Percentiles rank a stretch among this genome's conserved stretches.
These are phyloP conservation scores for Pseudeuparius sepicola DNA, from an alignment of 2,888 invertebrate species.

Conservation along the genomic window DNA sequence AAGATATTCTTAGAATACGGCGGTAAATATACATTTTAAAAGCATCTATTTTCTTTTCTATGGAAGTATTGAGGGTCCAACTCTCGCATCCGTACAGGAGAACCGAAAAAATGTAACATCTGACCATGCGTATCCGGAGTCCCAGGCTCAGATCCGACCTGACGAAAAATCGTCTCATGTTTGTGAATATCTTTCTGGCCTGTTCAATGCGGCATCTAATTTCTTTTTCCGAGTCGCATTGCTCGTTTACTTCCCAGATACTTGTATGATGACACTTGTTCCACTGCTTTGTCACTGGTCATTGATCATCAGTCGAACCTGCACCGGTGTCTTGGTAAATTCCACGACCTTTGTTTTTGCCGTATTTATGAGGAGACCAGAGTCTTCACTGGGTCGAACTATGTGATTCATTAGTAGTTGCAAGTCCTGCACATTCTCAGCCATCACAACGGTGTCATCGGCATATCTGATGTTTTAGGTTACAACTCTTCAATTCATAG, in stretches of 20 bases:
- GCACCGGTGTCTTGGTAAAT: background rate
- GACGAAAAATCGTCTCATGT: constrained; percentile 3
- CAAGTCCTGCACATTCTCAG: background rate
- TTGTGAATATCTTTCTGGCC: background rate
- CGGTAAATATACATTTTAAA: constrained; percentile 5
- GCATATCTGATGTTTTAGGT: too few relatives aligned
- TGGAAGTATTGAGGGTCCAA: constrained; percentile 4
- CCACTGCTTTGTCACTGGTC: background rate
- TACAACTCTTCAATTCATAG: too few relatives aligned
- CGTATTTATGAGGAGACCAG: background rate
- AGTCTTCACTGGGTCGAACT: background rate
- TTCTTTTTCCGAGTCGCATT: background rate
- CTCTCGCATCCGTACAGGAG: constrained; percentile 7
- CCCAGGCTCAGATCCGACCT: constrained; percentile 5
- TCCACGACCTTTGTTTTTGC: background rate
- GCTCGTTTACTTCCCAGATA: background rate
- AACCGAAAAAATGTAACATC: constrained; percentile 5
- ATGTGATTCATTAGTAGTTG: background rate
- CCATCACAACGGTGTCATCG: too few relatives aligned
- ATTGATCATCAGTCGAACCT: background rate
- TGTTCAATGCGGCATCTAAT: background rate
- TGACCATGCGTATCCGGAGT: background rate
- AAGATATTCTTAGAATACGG: constrained; percentile 2
- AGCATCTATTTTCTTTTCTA: constrained; percentile 3
- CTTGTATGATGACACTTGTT: background rate